Conservation (phyloP, 2,888 invertebrate species). For the Fragum fragum region DNA sequence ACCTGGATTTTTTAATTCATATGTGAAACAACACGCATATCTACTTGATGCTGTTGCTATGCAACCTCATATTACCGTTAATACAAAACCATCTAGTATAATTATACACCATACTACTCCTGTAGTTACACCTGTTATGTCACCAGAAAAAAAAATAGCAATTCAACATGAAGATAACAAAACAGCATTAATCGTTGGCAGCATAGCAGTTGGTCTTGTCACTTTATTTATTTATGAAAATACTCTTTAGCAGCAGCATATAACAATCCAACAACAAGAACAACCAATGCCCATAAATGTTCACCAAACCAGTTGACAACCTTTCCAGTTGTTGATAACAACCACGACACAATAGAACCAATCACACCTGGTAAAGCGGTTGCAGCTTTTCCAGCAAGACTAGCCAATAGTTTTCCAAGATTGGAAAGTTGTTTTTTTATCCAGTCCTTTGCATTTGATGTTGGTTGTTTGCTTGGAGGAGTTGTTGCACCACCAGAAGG, state of each 20-base stretch:
- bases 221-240: slow-evolving; percentile 25
- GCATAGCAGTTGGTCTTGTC: slow-evolving; percentile 28
- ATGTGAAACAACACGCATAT: slow-evolving; percentile 25
- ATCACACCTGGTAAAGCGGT: slow-evolving; percentile 48
- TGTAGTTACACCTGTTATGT: neutral
- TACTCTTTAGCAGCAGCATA: slow-evolving; percentile 35
- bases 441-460: slow-evolving; percentile 41
- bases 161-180: slow-evolving; percentile 27
- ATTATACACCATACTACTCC: slow-evolving; percentile 11
- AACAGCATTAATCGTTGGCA: slow-evolving; percentile 33
- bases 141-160: slow-evolving; percentile 26
- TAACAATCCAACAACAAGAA: slow-evolving; percentile 21
- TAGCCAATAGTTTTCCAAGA: slow-evolving; percentile 37
- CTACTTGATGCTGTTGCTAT: slow-evolving; percentile 22
- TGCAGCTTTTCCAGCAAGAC: slow-evolving; percentile 46
- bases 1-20: slow-evolving; percentile 20
- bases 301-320: slow-evolving; percentile 53
- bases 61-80: slow-evolving; percentile 27
- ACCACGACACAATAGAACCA: slow-evolving; percentile 50
- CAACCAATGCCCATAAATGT: slow-evolving; percentile 42
- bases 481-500: slow-evolving; percentile 25
- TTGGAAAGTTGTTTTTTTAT: slow-evolving; percentile 51
- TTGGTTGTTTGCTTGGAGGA: slow-evolving; percentile 30
- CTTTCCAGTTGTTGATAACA: slow-evolving; percentile 46
- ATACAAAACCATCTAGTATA: slow-evolving; percentile 10